phyloP scores from a whole-genome alignment of 2,797 vertebrate genomes.

The Gambelia wislizenii region DNA sequence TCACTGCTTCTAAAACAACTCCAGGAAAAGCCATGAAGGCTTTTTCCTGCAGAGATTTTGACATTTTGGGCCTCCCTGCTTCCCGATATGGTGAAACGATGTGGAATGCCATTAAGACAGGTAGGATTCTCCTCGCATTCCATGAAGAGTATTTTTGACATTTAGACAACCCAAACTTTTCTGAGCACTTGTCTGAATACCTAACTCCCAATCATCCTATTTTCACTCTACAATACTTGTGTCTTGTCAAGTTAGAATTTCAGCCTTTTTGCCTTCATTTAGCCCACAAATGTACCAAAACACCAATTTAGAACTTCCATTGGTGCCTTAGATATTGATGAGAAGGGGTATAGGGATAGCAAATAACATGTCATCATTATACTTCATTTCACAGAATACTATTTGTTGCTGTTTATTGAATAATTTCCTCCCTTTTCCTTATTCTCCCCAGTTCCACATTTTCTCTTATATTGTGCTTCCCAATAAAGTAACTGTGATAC shows the following conservation, averaged over 20 bases:
- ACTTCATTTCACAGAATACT: background rate
- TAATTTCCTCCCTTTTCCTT: background rate
- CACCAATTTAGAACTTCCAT: background rate
- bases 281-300: background rate
- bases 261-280: background rate
- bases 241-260: background rate
- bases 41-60: too few species aligned
- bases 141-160: too few species aligned
- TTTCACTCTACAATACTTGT: background rate
- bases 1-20: too few species aligned
- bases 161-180: background rate
- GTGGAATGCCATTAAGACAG: too few species aligned
- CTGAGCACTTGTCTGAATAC: background rate
- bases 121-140: too few species aligned
- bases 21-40: too few species aligned
- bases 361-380: background rate
- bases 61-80: too few species aligned
- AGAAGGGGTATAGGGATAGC: background rate
- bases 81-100: too few species aligned
- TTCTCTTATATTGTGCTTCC: slow-evolving; percentile 2
- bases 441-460: background rate
- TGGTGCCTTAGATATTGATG: background rate
- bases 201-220: background rate
- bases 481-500: slow-evolving; percentile 23
- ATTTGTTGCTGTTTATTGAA: background rate